Evolutionary conservation across 2,797 vertebrate species (phyloP).

Genomic region (Phoxinus dragarum): DNA sequence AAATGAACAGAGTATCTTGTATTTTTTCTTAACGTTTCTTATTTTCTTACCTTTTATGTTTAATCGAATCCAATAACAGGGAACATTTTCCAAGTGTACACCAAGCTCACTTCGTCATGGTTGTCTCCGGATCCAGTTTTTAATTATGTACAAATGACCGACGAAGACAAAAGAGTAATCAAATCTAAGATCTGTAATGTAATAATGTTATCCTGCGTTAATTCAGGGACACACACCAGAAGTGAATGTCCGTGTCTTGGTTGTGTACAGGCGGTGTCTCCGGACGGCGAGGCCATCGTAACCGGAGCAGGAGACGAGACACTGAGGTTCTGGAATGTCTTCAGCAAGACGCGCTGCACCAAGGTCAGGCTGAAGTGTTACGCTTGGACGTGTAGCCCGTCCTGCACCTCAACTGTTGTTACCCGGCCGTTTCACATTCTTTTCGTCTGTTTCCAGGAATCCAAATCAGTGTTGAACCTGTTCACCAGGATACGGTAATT

Average conservation of each 20-base stretch:
- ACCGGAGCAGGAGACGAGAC: slow-evolving; percentile 86
- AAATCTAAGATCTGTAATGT: background rate
- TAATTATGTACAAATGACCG: slow-evolving; percentile 1
- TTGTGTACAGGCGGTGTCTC: slow-evolving; percentile 78
- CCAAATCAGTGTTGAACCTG: slow-evolving; percentile 85
- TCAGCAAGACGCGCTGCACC: slow-evolving; percentile 86
- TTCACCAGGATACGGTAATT: slow-evolving; percentile 85
- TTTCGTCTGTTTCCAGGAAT: slow-evolving; percentile 72
- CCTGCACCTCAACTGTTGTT: background rate
- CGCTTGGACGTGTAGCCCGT: background rate
- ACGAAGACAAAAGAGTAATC: background rate
- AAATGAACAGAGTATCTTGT: background rate
- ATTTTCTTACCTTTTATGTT: background rate
- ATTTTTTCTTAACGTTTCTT: background rate
- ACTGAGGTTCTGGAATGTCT: slow-evolving; percentile 86
- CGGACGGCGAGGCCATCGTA: slow-evolving; percentile 85
- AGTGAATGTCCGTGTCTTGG: background rate
- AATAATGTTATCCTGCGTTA: slow-evolving; percentile 11
- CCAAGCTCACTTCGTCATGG: background rate
- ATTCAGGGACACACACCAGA: background rate
- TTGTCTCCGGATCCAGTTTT: slow-evolving; percentile 4
- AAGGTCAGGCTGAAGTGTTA: slow-evolving; percentile 71
- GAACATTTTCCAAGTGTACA: background rate
- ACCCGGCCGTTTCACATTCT: background rate
- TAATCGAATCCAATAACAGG: background rate